Evolutionary conservation across 2,113 vertebrate species (phyloP).

Genomic region (Ailurus styani): DNA sequence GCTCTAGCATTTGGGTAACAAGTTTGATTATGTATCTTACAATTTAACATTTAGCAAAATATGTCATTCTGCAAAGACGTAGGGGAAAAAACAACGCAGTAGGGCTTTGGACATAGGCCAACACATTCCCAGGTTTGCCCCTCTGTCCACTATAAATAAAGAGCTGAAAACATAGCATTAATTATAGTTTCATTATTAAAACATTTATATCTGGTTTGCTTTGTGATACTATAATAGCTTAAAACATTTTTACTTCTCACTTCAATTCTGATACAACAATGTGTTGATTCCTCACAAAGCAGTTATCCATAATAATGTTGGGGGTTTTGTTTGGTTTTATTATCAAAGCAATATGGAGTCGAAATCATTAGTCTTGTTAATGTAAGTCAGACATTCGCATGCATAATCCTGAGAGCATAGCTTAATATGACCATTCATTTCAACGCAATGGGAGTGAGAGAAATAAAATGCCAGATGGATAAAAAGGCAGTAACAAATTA

Average conservation of each 20-base stretch:
- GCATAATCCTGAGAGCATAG: not conserved
- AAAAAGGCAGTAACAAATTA: conserved; percentile 53
- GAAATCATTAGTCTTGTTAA: conserved; percentile 58
- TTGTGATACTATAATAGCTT: not conserved
- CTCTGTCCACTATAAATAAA: not conserved
- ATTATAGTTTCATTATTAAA: not conserved
- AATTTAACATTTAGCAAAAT: not conserved
- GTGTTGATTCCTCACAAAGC: not conserved
- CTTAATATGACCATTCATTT: conserved; percentile 61
- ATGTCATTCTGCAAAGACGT: not conserved
- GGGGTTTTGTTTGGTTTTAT: conserved; percentile 43
- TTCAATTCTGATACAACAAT: not conserved
- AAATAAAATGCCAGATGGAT: conserved; percentile 63
- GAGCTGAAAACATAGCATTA: not conserved
- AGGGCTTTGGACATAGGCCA: not conserved
- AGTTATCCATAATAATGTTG: not conserved
- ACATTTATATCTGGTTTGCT: not conserved
- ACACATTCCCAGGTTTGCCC: not conserved
- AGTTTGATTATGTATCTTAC: not conserved
- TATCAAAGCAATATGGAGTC: conserved; percentile 31
- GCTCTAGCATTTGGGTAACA: not conserved
- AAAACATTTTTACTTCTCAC: not conserved
- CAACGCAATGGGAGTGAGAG: not conserved
- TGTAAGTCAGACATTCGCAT: not conserved
- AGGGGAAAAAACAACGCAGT: not conserved